Evolutionary conservation across 2,113 vertebrate genomes (phyloP), one percentile per base, ranked within the genome.

Genomic region (Nicator chloris): DNA sequence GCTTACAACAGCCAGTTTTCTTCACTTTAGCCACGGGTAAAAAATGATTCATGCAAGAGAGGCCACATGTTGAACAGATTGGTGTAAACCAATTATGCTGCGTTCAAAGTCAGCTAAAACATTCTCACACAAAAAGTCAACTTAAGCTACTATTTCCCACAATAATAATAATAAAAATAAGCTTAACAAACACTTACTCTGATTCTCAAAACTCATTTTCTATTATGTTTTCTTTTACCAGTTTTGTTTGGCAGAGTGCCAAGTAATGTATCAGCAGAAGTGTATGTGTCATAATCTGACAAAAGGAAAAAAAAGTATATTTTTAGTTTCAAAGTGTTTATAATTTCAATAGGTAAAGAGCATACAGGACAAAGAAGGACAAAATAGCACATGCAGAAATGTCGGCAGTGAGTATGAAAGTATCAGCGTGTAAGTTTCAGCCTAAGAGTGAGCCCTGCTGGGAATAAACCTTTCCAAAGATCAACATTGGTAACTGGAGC

Each of bases 1-100:
- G 96, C 95, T 97, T 96, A 96, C 95, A 94, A 6, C 96, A 96
- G 92, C 82, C 94, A 95, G n/a, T 93, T 96, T 95, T 57, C 72
- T 71, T 95, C 92, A 73, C 64, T 9, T 82, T 78, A 93, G 91
- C 93, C 91, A 91, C 31, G 4, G n/a, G 88, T 93, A 49, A 89
- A 57, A 66, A 90, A 94, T 97, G 97, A 97, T 86, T 97, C 97
- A 97, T 93, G 27, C 79, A 65, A 72, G 80, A 82, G 63, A 91
- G 81, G 93, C 95, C 96, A 94, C 96, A 97, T 82, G 92, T 94
- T 88, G 95, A 95, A 91, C 90, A 92, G 90, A 88, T 47, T 54
- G 31, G 4, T 90, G 51, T 33, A 96, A 93, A 86, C 81, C 73
- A 33, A 3, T 73, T 82, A 30, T 92, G 69, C 33, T 78, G 10